These are phyloP conservation scores for Tachystola acroxantha DNA, from an alignment of 2,888 invertebrate species.

Conservation along the genomic window DNA sequence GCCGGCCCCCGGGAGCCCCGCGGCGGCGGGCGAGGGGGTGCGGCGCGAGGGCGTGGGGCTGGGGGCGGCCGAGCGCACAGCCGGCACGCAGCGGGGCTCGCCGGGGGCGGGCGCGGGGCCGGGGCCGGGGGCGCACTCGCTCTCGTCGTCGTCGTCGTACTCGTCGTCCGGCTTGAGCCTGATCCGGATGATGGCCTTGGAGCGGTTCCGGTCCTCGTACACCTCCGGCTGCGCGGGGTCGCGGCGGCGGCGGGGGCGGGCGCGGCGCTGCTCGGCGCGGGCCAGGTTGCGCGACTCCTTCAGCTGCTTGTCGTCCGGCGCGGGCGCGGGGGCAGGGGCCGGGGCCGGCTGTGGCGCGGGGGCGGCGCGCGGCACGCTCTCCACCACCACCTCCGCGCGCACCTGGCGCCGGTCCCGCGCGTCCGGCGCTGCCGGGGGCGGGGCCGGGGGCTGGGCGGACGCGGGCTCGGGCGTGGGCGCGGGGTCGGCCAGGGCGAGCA, in stretches of 20 bases:
- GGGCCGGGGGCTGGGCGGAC: constrained; percentile 14
- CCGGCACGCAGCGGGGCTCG: constrained; percentile 28
- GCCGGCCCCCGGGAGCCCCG: constrained; percentile 23
- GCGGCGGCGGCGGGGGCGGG: constrained; percentile 43
- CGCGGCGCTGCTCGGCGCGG: constrained; percentile 44
- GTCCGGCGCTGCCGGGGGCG: constrained; percentile 47
- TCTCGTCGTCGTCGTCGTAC: constrained; percentile 79
- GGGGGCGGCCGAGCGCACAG: constrained; percentile 22
- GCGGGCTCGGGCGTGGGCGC: constrained; percentile 10
- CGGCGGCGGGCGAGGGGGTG: constrained; percentile 76
- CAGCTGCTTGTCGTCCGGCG: constrained; percentile 42
- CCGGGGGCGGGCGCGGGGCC: constrained; percentile 26
- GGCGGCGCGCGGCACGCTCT: constrained; percentile 13
- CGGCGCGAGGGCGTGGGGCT: constrained; percentile 21
- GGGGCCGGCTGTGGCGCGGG: constrained; percentile 10
- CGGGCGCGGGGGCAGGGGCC: constrained; percentile 17
- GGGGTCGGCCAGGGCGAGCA: constrained; percentile 49
- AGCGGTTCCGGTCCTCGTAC: constrained; percentile 42
- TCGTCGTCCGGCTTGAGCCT: constrained; percentile 86
- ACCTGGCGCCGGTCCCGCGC: constrained; percentile 59
- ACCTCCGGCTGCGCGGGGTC: constrained; percentile 57
- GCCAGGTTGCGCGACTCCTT: constrained; percentile 52
- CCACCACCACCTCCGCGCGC: constrained; percentile 37
- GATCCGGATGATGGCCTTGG: constrained; percentile 77
- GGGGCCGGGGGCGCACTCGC: constrained; percentile 29